Base-by-base conservation (phyloP, 2,113 vertebrate species). In the Oreamnos americanus region DNA sequence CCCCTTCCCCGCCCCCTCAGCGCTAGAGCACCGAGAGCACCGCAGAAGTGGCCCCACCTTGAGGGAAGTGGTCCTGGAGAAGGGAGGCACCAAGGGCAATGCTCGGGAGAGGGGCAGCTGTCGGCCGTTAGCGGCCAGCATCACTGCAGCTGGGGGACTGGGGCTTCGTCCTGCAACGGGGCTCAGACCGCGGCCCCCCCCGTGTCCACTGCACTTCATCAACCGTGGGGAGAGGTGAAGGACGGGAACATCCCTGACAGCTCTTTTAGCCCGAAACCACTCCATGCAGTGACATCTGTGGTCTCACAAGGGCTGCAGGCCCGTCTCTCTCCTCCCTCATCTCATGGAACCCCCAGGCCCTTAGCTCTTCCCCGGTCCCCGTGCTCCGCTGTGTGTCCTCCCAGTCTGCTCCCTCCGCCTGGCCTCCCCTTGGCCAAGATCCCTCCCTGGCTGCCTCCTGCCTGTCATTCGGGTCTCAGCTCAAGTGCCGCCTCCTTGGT, bases 171-270 rank as follows among this genome's bases (percentile, higher is more conserved):
- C 87, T 2, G 36, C 58, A 30, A 71, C n/a, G 15, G 28, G 26
- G 45, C 19, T 26, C 4, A 2, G 55, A n/a, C 19, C 7, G 0
- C 1, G 17, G 15, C 2, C 67, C n/a, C n/a, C 13, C 6, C 36
- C 2, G n/a, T n/a, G 23, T 58, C 90, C 33, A 26, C 19, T 49
- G 23, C 5, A 16, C 26, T 45, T 60, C 74, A 7, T 33, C 16
- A 36, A 14, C 58, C 12, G 1, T 6, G 11, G 26, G 25, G 26
- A 13, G 51, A 33, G 4, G 55, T 43, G 47, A 53, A 64, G 23
- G 33, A 39, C 21, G 36, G 64, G 36, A 21, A 47, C 11, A 43
- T 11, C 45, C 57, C 49, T 55, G 33, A 43, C 14, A 47, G 33
- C 57, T 21, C 23, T 96, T 76, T 23, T n/a, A 45, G 85, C 57